phyloP scores from a whole-genome alignment of 2,888 invertebrate genomes.

The Drosophila colorata region DNA sequence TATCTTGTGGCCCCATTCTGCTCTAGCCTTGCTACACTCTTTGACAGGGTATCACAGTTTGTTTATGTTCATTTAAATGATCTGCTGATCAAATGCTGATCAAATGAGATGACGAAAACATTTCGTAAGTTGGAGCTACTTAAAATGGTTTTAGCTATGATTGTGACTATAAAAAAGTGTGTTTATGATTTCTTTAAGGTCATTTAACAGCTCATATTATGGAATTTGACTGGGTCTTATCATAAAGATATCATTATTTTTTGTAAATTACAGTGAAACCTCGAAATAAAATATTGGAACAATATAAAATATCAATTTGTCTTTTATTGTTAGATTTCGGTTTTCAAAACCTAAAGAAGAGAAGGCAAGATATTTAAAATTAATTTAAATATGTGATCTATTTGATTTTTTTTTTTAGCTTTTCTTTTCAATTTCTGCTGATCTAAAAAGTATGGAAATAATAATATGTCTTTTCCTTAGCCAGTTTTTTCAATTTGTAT shows the following conservation, averaged over 20 bases:
- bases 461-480: too few species aligned
- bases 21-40: conserved; percentile 24
- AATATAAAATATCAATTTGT: too few species aligned
- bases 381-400: too few species aligned
- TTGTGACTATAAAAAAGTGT: background rate
- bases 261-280: too few species aligned
- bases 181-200: background rate
- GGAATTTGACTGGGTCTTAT: background rate
- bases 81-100: background rate
- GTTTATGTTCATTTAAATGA: conserved; percentile 9
- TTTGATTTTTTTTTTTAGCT: too few species aligned
- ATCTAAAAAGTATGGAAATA: too few species aligned
- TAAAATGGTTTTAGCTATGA: background rate
- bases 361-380: too few species aligned
- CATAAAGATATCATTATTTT: too few species aligned
- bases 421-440: too few species aligned
- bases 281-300: too few species aligned
- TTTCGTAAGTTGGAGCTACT: background rate
- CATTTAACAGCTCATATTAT: background rate
- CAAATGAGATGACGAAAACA: background rate
- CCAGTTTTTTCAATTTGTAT: background rate
- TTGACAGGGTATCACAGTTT: conserved; percentile 4
- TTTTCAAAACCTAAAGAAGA: too few species aligned
- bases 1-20: conserved; percentile 47
- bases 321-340: too few species aligned